Conservation (phyloP, 1,140 invertebrate species). For the Adoxophyes honmai region DNA sequence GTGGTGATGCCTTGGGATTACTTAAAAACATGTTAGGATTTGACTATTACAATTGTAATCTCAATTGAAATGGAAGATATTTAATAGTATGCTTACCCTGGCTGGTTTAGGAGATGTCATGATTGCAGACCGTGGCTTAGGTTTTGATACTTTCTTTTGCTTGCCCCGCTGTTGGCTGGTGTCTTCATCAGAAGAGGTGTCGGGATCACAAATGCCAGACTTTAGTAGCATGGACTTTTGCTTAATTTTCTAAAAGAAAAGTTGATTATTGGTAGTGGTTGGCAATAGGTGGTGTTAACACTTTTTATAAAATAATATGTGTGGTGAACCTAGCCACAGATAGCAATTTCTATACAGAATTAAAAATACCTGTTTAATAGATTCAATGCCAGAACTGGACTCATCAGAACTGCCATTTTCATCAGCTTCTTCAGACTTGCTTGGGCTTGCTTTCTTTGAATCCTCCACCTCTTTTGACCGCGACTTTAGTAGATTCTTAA, state of each 20-base stretch:
- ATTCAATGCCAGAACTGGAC: slow-evolving; percentile 35
- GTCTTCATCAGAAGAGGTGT: slow-evolving; percentile 58
- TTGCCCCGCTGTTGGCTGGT: slow-evolving; percentile 24
- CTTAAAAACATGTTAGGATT: too few relatives aligned
- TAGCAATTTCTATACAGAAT: not conserved
- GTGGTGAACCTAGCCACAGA: too few relatives aligned
- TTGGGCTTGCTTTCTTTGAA: not conserved
- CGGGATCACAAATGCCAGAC: slow-evolving; percentile 56
- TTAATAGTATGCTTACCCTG: slow-evolving; percentile 32
- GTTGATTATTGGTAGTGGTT: too few relatives aligned
- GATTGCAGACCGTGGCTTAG: slow-evolving; percentile 28
- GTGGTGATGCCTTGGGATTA: too few relatives aligned
- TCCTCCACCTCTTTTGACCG: slow-evolving; percentile 13
- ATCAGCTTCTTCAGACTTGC: slow-evolving; percentile 7
- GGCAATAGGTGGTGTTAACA: too few relatives aligned
- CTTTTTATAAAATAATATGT: too few relatives aligned
- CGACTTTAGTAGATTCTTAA: slow-evolving; percentile 37
- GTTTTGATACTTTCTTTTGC: slow-evolving; percentile 21
- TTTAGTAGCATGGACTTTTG: slow-evolving; percentile 29
- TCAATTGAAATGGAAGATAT: not conserved
- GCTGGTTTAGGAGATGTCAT: slow-evolving; percentile 47
- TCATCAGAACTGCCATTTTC: slow-evolving; percentile 26
- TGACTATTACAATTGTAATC: too few relatives aligned
- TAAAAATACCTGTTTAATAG: slow-evolving; percentile 53
- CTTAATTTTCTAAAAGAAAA: slow-evolving; percentile 41